A percentile compares a stretch with the other conserved stretches of the same genome.
phyloP scores from a whole-genome alignment of 2,113 vertebrate genomes.

The Ondatra zibethicus region DNA sequence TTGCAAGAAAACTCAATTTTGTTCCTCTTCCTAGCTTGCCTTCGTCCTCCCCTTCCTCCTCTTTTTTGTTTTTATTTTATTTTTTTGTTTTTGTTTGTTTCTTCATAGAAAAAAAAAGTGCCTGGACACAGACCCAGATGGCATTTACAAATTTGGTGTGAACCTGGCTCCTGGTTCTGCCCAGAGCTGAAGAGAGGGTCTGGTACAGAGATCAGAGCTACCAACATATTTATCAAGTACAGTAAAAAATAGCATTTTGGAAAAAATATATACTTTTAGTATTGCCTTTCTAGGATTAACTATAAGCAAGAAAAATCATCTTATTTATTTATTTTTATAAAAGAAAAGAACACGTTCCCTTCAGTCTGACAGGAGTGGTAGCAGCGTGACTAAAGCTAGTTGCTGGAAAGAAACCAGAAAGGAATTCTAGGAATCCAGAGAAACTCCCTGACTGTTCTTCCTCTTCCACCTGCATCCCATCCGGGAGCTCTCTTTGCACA shows the following conservation, averaged over 20 bases:
- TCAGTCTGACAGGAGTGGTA: conserved; percentile 83
- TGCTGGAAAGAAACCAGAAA: conserved; percentile 81
- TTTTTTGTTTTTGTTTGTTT: background rate
- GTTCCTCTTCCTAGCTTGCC: conserved; percentile 54
- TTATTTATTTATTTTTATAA: conserved; percentile 53
- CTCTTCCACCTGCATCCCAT: background rate
- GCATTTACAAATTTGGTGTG: conserved; percentile 86
- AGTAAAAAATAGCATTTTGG: conserved; percentile 90
- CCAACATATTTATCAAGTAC: conserved; percentile 87
- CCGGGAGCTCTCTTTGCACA: background rate
- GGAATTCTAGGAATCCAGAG: conserved; percentile 39
- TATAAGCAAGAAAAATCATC: conserved; percentile 85
- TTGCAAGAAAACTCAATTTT: conserved; percentile 77
- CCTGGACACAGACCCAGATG: conserved; percentile 81
- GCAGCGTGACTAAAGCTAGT: conserved; percentile 87
- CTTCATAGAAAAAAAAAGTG: conserved; percentile 64
- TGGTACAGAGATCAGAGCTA: conserved; percentile 82
- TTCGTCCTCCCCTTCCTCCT: background rate
- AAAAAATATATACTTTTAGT: conserved; percentile 90
- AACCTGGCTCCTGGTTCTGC: conserved; percentile 80
- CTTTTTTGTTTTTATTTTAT: background rate
- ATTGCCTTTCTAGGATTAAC: conserved; percentile 90
- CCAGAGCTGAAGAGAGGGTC: conserved; percentile 79
- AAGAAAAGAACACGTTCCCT: conserved; percentile 80
- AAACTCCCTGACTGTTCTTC: conserved; percentile 19